Conservation (phyloP, 1,140 invertebrate genomes). For the Lanistes nyassanus region DNA sequence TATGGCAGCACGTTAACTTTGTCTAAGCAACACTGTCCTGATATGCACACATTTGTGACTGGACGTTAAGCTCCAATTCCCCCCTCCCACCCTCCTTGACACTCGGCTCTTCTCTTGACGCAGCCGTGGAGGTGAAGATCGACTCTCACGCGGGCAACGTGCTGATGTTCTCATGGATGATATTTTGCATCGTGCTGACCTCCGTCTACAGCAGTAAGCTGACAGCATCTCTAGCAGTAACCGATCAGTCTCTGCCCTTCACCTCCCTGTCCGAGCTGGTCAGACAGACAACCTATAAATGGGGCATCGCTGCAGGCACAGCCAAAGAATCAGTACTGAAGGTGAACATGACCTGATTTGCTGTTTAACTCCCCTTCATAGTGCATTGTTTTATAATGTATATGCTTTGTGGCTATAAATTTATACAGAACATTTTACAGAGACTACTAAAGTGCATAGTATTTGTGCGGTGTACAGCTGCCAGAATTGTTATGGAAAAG, state of each 20-base stretch:
- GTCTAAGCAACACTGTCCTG: too few species aligned
- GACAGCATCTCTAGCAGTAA: background rate
- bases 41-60: too few species aligned
- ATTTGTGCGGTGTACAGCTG: too few species aligned
- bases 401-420: background rate
- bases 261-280: constrained; percentile 2
- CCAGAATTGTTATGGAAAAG: too few species aligned
- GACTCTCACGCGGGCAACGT: background rate
- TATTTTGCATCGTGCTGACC: constrained; percentile 2
- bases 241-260: constrained; percentile 1
- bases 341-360: too few species aligned
- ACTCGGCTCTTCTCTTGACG: too few species aligned
- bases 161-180: background rate
- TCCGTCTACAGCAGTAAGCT: constrained; percentile 4
- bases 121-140: background rate
- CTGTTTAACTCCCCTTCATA: too few species aligned
- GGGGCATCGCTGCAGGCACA: background rate
- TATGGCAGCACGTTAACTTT: too few species aligned
- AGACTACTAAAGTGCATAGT: background rate
- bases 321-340: background rate
- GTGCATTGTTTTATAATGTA: background rate
- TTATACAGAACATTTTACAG: background rate
- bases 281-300: background rate
- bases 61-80: too few species aligned
- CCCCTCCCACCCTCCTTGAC: too few species aligned